Conservation (phyloP, 2,888 invertebrate genomes). For the Reticulitermes lucifugus region DNA sequence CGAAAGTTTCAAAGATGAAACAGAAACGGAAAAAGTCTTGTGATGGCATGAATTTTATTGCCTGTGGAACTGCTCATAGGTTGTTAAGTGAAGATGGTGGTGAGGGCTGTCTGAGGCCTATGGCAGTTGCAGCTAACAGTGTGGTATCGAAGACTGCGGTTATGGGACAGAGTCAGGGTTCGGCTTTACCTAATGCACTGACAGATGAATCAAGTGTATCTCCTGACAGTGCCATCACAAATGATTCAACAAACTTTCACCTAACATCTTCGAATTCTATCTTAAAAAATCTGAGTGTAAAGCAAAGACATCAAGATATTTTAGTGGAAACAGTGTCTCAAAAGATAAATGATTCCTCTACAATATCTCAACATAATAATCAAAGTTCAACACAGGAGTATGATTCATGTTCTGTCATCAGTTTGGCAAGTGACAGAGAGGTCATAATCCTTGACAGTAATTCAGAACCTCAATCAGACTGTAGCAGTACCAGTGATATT, state of each 20-base stretch:
- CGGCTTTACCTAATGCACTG: neutral
- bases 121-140: neutral
- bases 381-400: neutral
- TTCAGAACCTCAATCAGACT: neutral
- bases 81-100: neutral
- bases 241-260: neutral
- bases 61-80: neutral
- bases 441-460: neutral
- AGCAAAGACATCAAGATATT: neutral
- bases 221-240: neutral
- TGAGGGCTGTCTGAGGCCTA: no score
- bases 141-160: neutral
- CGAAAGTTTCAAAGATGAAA: neutral
- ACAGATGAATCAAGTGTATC: neutral
- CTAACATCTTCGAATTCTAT: neutral
- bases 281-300: neutral
- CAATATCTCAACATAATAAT: neutral
- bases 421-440: slow-evolving; percentile 1
- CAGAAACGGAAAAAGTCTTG: neutral
- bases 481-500: neutral
- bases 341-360: neutral
- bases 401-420: neutral
- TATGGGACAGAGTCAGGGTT: neutral
- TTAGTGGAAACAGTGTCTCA: neutral
- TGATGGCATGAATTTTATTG: neutral